Evolutionary conservation across 2,113 vertebrate species (phyloP), one percentile per base, ranked within the genome.

Genomic region (Lichenostomus cassidix): DNA sequence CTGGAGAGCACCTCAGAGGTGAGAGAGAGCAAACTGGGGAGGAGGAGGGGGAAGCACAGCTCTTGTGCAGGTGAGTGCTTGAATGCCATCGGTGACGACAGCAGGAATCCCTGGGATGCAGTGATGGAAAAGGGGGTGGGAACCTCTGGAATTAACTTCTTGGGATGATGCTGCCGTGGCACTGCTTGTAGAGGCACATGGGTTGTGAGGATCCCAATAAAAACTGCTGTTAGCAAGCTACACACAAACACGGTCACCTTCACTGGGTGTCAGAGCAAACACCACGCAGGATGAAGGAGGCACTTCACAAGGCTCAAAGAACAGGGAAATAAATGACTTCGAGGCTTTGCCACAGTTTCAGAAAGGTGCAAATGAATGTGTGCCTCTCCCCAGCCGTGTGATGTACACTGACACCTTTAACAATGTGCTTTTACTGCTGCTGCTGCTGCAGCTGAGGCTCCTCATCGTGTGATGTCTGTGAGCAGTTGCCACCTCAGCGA

Each of bases 391-490:
- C 68, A 56, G 63, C 52, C 20, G 33, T 5, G 5, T 11, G 69
- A 52, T 47, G 8, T 49, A 10, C 60, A 4, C 50, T 41, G 47
- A 87, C 91, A 89, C 83, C 93, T 92, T 29, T 77, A 65, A 89
- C 84, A 25, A 84, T 20, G 78, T 56, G 81, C 47, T 86, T 94
- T 86, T 67, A 2, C 50, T 88, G 18, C 25, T 4, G 76, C 14
- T 35, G 49, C 1, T 63, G 53, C 0, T 11, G 39, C 94, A 94
- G 90, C 88, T 83, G 83, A 77, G 94, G 55, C 29, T 46, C 19
- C n/a, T 1, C 18, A 2, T 15, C 0, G 3, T 8, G 21, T 1
- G 19, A 8, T 13, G 27, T 3, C 35, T 9, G 77, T 0, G 2
- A 49, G 59, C 76, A 29, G 13, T 9, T 21, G 15, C 11, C 64